Percentiles rank a stretch among this genome's conserved stretches.
Conservation (phyloP, 2,888 invertebrate species). For the Leptarthrus brevirostris region DNA sequence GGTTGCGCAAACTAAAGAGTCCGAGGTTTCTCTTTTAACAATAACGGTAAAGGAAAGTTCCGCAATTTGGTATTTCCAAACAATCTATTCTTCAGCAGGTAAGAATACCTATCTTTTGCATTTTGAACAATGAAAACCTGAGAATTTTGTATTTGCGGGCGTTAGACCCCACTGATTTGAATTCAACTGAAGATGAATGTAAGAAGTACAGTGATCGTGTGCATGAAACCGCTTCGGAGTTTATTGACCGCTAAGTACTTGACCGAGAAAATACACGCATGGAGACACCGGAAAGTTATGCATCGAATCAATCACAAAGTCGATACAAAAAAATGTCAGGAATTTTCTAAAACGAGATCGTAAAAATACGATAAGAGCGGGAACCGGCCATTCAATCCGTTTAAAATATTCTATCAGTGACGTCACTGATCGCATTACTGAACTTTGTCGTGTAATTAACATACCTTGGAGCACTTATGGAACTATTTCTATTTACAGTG, state of each 20-base stretch:
- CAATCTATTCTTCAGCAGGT: neutral
- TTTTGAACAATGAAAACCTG: neutral
- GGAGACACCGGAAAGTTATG: neutral
- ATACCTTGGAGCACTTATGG: slow-evolving; percentile 34
- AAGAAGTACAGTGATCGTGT: neutral
- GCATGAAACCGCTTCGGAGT: neutral
- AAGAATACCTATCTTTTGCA: neutral
- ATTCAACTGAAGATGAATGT: neutral
- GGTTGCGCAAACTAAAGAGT: neutral
- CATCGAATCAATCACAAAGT: neutral
- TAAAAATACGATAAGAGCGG: too few species aligned
- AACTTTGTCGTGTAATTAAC: neutral
- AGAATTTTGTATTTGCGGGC: neutral
- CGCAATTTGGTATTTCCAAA: neutral
- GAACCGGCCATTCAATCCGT: too few species aligned
- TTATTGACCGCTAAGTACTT: slow-evolving; percentile 31
- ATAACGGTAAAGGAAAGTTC: slow-evolving; percentile 33
- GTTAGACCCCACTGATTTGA: neutral
- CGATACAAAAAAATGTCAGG: neutral
- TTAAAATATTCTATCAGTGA: too few species aligned
- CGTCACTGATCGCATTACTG: slow-evolving; percentile 7
- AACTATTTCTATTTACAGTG: slow-evolving; percentile 37
- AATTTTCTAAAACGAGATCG: too few species aligned
- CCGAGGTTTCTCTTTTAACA: neutral
- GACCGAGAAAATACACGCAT: slow-evolving; percentile 10